Evolutionary conservation across 2,113 vertebrate species (phyloP), one percentile per base, ranked within the genome.

Genomic region (Tricholaema leucomelas): DNA sequence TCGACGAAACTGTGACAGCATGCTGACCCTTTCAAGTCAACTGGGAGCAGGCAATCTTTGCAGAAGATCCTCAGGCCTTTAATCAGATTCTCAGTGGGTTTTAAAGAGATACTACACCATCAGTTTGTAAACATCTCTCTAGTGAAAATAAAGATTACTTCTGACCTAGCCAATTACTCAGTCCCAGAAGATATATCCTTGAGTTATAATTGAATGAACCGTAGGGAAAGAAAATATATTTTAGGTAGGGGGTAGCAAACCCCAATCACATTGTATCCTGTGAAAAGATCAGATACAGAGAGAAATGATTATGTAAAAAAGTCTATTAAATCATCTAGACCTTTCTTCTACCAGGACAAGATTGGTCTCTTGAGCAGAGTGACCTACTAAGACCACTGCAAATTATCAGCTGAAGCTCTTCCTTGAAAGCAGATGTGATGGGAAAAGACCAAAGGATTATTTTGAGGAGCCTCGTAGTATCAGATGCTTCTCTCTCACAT

Each of bases 71-170:
- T 96, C 90, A 90, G 85, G 95, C 91, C 93, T 94, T 94, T 97
- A 96, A 96, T 96, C 93, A 95, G 92, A 97, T 95, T 97, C 96
- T 95, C 94, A 96, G 88, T 95, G 92, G 95, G 95, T 96, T 96
- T 94, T 95, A 94, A 92, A 95, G 93, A 94, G 93, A 94, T 94
- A 94, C 95, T 90, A 91, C 92, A 92, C 78, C 91, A 95, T 58
- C 94, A 94, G 91, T 95, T 96, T 96, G 95, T 95, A 97, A 96
- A 97, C 94, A 93, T 92, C 86, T 91, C 94, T 93, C 91, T 60
- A 88, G 96, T 91, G 93, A 91, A 96, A 96, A 96, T 92, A 91
- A 95, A 96, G 95, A 96, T 97, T 97, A 97, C 94, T 96, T 93
- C 86, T 96, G 91, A 95, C 90, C 94, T 61, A 93, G 92, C 91